phyloP scores from a whole-genome alignment of 2,797 vertebrate species.

The Acrossocheilus fasciatus region DNA sequence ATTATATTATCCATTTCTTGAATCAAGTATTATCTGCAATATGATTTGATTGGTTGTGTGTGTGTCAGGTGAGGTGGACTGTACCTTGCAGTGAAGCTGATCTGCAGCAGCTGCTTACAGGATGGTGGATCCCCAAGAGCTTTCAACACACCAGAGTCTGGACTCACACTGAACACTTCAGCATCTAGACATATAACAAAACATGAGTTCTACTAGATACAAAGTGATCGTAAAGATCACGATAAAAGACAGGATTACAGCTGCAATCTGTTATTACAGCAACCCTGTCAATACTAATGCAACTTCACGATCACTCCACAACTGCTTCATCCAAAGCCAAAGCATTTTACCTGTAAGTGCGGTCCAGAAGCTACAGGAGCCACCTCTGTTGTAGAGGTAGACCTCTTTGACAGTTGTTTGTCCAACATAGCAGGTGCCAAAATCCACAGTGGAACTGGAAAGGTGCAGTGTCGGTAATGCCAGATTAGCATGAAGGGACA shows the following conservation, averaged over 20 bases:
- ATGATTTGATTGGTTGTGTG: background rate
- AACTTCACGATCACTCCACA: background rate
- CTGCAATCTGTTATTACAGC: background rate
- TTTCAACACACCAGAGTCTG: slow-evolving; percentile 79
- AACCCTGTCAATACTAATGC: background rate
- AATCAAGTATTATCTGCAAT: background rate
- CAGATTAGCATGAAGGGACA: slow-evolving; percentile 83
- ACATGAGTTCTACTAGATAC: background rate
- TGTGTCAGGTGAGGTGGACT: background rate
- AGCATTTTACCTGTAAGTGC: slow-evolving; percentile 77
- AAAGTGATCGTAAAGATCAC: background rate
- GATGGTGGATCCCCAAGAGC: slow-evolving; percentile 63
- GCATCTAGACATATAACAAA: slow-evolving; percentile 57
- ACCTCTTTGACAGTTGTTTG: slow-evolving; percentile 76
- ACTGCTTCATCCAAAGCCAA: background rate
- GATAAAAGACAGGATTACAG: background rate
- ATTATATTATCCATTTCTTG: background rate
- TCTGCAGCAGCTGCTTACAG: slow-evolving; percentile 74
- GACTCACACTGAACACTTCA: slow-evolving; percentile 80
- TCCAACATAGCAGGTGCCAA: slow-evolving; percentile 84
- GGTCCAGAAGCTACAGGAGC: slow-evolving; percentile 84
- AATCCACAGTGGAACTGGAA: slow-evolving; percentile 81
- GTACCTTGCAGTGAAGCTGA: slow-evolving; percentile 91
- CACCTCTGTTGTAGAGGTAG: slow-evolving; percentile 78
- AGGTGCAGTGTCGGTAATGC: slow-evolving; percentile 80